These are phyloP conservation scores for Lasioglossum villosulum DNA, from an alignment of 2,888 invertebrate genomes.

Conservation along the genomic window DNA sequence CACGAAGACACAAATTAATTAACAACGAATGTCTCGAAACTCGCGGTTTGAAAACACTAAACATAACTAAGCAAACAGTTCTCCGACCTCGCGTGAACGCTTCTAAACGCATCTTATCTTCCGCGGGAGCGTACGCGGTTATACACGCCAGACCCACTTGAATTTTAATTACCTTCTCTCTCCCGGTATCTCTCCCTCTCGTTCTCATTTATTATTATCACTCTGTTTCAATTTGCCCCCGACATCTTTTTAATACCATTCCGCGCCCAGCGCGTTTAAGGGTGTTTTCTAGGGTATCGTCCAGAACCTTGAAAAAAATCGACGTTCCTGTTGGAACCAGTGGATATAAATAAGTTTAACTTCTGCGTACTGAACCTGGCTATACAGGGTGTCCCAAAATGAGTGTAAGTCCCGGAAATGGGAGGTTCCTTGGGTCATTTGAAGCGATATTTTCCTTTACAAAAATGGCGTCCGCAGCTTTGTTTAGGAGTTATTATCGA, in stretches of 20 bases:
- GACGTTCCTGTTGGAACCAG: too few relatives aligned
- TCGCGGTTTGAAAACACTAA: not conserved
- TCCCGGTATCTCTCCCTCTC: not conserved
- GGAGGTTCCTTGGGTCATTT: too few relatives aligned
- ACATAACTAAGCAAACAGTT: not conserved
- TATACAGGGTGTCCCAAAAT: too few relatives aligned
- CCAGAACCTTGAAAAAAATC: not conserved
- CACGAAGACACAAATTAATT: too few relatives aligned
- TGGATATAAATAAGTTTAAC: too few relatives aligned
- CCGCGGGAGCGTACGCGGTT: not conserved
- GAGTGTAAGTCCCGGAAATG: too few relatives aligned
- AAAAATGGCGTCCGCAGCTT: too few relatives aligned
- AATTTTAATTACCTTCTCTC: constrained; percentile 3
- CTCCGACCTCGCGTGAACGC: not conserved
- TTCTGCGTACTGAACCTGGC: too few relatives aligned
- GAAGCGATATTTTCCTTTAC: too few relatives aligned
- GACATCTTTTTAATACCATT: not conserved
- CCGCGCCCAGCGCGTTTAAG: not conserved
- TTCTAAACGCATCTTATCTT: constrained; percentile 4
- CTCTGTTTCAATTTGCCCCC: not conserved
- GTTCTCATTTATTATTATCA: constrained; percentile 4
- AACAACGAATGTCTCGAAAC: not conserved
- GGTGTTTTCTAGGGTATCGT: too few relatives aligned
- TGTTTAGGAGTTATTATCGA: too few relatives aligned
- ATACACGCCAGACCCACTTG: constrained; percentile 2